These are phyloP conservation scores for Clarias magur DNA, from an alignment of 2,113 vertebrate species.

Conservation along the genomic window DNA sequence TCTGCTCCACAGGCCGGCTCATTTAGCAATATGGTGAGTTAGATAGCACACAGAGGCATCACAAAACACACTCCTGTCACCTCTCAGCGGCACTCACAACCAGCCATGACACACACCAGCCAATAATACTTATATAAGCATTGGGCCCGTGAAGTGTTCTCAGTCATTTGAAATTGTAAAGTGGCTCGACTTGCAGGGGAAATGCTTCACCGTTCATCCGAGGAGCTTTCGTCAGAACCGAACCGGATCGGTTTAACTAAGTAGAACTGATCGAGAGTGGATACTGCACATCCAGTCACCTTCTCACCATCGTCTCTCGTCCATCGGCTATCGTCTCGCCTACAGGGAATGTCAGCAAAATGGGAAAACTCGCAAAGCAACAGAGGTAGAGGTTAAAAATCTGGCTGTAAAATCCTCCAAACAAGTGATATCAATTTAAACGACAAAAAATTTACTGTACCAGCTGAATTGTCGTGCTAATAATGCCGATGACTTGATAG, in stretches of 20 bases:
- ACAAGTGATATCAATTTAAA: conserved; percentile 47
- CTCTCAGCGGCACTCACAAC: conserved; percentile 31
- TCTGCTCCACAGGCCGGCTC: conserved; percentile 55
- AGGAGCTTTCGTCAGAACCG: not conserved
- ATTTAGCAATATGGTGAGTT: conserved; percentile 61
- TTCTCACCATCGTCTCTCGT: too few relatives aligned
- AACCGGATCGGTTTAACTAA: not conserved
- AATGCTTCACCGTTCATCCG: not conserved
- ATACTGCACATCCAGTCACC: not conserved
- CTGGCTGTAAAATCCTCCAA: conserved; percentile 44
- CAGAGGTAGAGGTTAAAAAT: conserved; percentile 40
- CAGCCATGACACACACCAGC: conserved; percentile 32
- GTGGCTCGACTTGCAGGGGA: not conserved
- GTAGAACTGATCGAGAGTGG: not conserved
- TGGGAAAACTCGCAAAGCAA: conserved; percentile 44
- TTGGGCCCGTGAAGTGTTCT: not conserved
- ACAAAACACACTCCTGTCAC: conserved; percentile 38
- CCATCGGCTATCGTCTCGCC: too few relatives aligned
- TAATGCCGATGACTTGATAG: not conserved
- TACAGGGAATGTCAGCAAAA: not conserved
- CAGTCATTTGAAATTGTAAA: not conserved
- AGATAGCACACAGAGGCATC: conserved; percentile 60
- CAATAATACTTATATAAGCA: conserved; percentile 35
- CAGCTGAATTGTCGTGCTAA: not conserved
- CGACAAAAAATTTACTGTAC: conserved; percentile 6